Evolutionary conservation across 2,113 vertebrate genomes (phyloP).

Genomic region (Pangasianodon hypophthalmus): DNA sequence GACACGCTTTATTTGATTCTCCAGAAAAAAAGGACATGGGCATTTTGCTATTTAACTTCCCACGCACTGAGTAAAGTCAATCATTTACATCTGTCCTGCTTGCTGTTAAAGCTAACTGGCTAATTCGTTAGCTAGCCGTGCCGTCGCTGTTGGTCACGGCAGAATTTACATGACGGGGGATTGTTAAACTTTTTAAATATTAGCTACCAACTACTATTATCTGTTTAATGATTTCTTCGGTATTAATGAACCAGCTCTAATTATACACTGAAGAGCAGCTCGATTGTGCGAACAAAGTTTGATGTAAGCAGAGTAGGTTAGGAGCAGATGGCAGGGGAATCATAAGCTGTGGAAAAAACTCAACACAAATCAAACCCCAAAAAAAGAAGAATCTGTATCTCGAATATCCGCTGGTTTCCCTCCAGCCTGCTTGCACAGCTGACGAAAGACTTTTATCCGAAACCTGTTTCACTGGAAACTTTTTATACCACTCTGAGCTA

Average conservation of each 20-base stretch:
- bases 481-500: background rate
- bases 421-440: background rate
- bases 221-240: background rate
- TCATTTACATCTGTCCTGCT: background rate
- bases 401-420: background rate
- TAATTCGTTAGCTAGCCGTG: background rate
- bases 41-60: too few relatives aligned
- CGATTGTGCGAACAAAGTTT: background rate
- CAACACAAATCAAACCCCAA: too few relatives aligned
- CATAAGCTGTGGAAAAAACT: too few relatives aligned
- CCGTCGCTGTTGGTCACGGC: background rate
- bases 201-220: too few relatives aligned
- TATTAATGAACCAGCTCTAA: background rate
- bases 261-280: too few relatives aligned
- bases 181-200: background rate
- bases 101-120: background rate
- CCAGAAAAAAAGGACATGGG: rapidly evolving
- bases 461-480: background rate
- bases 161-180: background rate
- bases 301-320: too few relatives aligned
- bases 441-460: background rate
- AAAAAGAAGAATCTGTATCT: background rate
- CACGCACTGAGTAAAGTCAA: too few relatives aligned
- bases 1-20: background rate
- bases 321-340: background rate